These are phyloP conservation scores for Mus musculus DNA, from an alignment of 2,113 vertebrate genomes.

Conservation along the genomic window GRCm39 chr16:29609501-29610000, in stretches of 20 bases:
- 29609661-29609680: background rate
- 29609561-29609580: background rate
- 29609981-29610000: background rate
- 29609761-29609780: background rate
- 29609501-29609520: background rate
- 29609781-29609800: background rate
- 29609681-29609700: background rate
- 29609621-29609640: background rate
- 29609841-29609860: background rate
- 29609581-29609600: background rate
- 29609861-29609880: background rate
- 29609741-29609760: background rate
- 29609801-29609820: background rate
- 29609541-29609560: background rate
- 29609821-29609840: too few species aligned
- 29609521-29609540: background rate
- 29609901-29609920: background rate
- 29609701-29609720: background rate
- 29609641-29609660: background rate
- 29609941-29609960: background rate
- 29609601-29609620: background rate
- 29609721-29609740: background rate
- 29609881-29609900: background rate
- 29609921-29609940: background rate
- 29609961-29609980: background rate